Base-by-base conservation (phyloP, 1,140 invertebrate genomes). In the Drosophila obscura region DNA sequence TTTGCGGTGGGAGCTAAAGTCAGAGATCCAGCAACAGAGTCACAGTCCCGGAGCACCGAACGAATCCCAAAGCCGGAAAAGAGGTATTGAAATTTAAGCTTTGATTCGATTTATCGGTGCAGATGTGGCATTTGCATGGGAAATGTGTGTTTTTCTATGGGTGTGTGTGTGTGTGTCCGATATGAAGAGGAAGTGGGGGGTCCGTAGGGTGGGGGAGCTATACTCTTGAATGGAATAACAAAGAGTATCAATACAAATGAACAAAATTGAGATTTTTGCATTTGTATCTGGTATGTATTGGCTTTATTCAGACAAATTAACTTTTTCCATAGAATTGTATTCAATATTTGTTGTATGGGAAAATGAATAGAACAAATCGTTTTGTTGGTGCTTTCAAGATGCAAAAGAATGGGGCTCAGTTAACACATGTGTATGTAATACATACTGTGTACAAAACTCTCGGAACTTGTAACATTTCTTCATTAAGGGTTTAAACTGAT, bases 81-180 rank as follows among this genome's bases (percentile, higher is more conserved):
- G 45, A 55, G 60, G 41, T 51, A 58, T 65, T 58, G 71, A 48
- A 72, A 57, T 48, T 50, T 66, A 48, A 59, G 61, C 72, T 66
- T 74, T 74, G 60, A 74, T 65, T 58, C 51, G 72, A 65, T 52
- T 74, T 74, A 74, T 74, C 51, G 71, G 35, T 73, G 71, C 68
- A 63, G 58, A 63, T 63, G 31, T 68, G 50, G 16, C 1, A 66
- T 64, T 39, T 65, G 39, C 61, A 43, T 43, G 11, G 1, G 8
- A 51, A 28, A 51, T 59, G 31, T 43, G 46, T 55, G 43, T 22
- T 8, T n/a, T 35, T 7, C n/a, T 39, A n/a, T 35, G 26, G 0
- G 35, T 5, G 9, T 5, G 35, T 39, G 35, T 39, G 11, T 39
- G 35, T 39, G 3, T 11, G 35, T 39, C 8, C 5, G 9, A 22